These are phyloP conservation scores for Drosophila biarmipes DNA, from an alignment of 1,140 invertebrate genomes.

Conservation along the genomic window DNA sequence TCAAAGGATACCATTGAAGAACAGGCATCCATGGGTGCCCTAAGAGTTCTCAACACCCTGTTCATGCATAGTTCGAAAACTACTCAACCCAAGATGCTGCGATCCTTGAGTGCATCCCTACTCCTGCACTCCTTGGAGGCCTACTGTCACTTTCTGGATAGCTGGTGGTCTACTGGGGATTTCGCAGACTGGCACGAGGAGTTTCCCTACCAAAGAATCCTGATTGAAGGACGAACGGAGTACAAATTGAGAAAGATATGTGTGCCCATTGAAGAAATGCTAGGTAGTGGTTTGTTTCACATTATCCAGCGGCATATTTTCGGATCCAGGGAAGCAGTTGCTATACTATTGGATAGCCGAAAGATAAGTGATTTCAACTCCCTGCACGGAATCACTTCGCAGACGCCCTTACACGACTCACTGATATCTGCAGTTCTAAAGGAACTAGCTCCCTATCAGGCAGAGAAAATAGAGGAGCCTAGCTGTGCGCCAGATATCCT, in stretches of 20 bases:
- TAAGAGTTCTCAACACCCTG: neutral
- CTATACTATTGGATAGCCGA: constrained; percentile 20
- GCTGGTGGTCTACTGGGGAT: constrained; percentile 40
- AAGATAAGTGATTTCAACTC: constrained; percentile 6
- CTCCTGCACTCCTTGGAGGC: constrained; percentile 35
- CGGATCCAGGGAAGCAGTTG: constrained; percentile 5
- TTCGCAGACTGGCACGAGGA: constrained; percentile 33
- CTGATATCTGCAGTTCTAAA: constrained; percentile 9
- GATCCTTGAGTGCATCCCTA: neutral
- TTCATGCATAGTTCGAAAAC: too few species aligned
- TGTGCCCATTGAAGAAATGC: fast-evolving
- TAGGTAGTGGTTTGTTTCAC: neutral
- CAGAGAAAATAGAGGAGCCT: fast-evolving
- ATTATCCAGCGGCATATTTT: constrained; percentile 20
- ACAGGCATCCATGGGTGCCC: neutral
- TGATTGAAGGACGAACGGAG: neutral
- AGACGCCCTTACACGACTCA: neutral
- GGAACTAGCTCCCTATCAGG: constrained; percentile 26
- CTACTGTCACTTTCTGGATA: constrained; percentile 32
- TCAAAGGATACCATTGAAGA: too few species aligned
- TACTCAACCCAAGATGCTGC: neutral
- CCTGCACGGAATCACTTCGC: neutral
- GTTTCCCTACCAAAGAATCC: neutral
- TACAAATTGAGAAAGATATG: constrained; percentile 6
- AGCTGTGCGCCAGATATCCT: constrained; percentile 16